phyloP scores from a whole-genome alignment of 2,888 invertebrate genomes.

The Chrysolina haemoptera region DNA sequence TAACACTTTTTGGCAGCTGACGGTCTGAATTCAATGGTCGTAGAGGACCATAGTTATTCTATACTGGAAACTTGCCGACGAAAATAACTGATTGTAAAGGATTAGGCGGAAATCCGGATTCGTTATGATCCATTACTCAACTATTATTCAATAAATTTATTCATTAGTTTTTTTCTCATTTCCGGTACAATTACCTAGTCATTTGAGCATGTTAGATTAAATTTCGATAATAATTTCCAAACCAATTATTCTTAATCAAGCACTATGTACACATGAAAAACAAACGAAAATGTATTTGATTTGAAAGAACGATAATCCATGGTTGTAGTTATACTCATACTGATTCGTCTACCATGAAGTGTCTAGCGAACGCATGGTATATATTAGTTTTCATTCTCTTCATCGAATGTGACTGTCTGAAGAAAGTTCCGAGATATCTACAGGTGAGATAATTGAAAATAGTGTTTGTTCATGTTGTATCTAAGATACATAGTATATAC shows the following conservation, averaged over 20 bases:
- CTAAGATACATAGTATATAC: too few species aligned
- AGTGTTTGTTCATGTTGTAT: background rate
- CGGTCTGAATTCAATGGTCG: too few species aligned
- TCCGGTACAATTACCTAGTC: background rate
- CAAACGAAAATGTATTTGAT: conserved; percentile 3
- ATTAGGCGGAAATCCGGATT: too few species aligned
- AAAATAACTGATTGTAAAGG: too few species aligned
- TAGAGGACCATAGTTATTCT: too few species aligned
- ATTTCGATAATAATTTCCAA: conserved; percentile 5
- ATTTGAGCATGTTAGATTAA: background rate
- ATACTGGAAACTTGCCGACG: too few species aligned
- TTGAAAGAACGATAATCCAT: background rate
- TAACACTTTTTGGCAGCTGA: too few species aligned
- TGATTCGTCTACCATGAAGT: background rate
- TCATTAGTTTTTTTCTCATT: too few species aligned
- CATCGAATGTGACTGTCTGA: background rate
- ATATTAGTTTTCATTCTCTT: background rate
- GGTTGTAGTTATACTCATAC: background rate
- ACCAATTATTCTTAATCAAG: background rate
- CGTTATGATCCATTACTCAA: too few species aligned
- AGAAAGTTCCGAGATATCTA: conserved; percentile 6
- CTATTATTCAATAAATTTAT: too few species aligned
- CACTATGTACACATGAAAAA: background rate
- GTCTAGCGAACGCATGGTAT: background rate
- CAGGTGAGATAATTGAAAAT: conserved; percentile 1